Evolutionary conservation across 2,888 invertebrate species (phyloP), one percentile per base, ranked within the genome.

Genomic region (Scaptomyza parva): DNA sequence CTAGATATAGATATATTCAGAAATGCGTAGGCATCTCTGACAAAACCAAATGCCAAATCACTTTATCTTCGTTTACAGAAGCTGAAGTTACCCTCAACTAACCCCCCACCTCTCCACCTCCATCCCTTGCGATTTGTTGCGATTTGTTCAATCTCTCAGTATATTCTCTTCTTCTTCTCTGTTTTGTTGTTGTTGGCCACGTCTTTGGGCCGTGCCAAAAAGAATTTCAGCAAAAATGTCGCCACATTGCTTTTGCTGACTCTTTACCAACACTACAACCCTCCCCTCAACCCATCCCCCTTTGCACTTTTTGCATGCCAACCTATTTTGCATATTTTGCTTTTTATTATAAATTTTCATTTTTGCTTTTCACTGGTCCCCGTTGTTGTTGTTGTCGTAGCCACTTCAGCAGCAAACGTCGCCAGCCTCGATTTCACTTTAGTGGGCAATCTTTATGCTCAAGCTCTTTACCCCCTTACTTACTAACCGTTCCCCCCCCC

Each of bases 331-430:
- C 82, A 88, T 88, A 82, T 87, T 82, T 85, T 78, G 68, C 79
- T 83, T 82, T 81, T 82, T 82, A 87, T 83, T 86, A 86, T 86
- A 85, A 86, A 86, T 89, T 83, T 82, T 80, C 82, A 86, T 85
- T 74, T 74, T 73, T 76, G 78, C 70, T 67, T 78, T 60, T 30
- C 39, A 55, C 62, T 64, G 67, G 47, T 8, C 43, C 50, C 12
- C 37, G 28, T 43, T 8, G 40, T 40, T 39, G 37, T 47, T 73
- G 48, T 50, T 43, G 64, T 53, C 50, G 43, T 51, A 80, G 81
- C 84, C 74, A 84, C 86, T 86, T 83, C 86, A 76, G 55, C 30
- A 44, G 41, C 68, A n/a, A n/a, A n/a, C n/a, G 59, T 67, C 72
- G 72, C 70, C 70, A 76, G 52, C 70, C 61, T 73, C 77, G 85